A percentile compares a stretch with the other conserved stretches of the same genome.
These are phyloP conservation scores for Platygyra sinensis DNA, from an alignment of 64 coral and sea anemone species.

Conservation along the genomic window DNA sequence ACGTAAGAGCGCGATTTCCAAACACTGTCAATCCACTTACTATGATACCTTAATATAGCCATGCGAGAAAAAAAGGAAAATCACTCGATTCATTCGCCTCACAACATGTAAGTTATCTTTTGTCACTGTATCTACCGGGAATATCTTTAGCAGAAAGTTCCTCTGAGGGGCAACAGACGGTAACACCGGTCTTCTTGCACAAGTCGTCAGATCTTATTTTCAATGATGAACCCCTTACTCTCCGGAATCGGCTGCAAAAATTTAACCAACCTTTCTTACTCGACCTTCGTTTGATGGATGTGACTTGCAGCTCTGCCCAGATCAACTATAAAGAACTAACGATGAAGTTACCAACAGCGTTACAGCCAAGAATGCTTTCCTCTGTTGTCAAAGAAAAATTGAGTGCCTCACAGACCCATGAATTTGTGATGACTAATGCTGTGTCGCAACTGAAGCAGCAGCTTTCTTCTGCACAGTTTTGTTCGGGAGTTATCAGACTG, in stretches of 20 bases:
- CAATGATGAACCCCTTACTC: constrained; percentile 11
- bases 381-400: constrained; percentile 26
- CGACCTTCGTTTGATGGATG: neutral
- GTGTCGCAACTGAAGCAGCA: neutral
- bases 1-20: too few species aligned
- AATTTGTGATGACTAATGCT: neutral
- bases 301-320: neutral
- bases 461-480: neutral
- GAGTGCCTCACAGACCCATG: neutral
- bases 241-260: constrained; percentile 7
- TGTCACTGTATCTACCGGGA: constrained; percentile 11
- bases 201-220: constrained; percentile 48
- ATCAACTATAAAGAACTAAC: constrained; percentile 29
- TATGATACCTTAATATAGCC: too few species aligned
- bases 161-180: neutral
- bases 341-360: constrained; percentile 24
- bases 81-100: too few species aligned
- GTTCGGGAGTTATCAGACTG: neutral
- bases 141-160: neutral
- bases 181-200: neutral
- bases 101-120: too few species aligned
- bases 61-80: too few species aligned
- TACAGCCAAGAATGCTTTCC: constrained; percentile 52
- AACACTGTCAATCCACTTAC: too few species aligned
- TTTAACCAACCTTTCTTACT: constrained; percentile 34